phyloP scores from a whole-genome alignment of 2,797 vertebrate genomes.

The Labeo calbasu region DNA sequence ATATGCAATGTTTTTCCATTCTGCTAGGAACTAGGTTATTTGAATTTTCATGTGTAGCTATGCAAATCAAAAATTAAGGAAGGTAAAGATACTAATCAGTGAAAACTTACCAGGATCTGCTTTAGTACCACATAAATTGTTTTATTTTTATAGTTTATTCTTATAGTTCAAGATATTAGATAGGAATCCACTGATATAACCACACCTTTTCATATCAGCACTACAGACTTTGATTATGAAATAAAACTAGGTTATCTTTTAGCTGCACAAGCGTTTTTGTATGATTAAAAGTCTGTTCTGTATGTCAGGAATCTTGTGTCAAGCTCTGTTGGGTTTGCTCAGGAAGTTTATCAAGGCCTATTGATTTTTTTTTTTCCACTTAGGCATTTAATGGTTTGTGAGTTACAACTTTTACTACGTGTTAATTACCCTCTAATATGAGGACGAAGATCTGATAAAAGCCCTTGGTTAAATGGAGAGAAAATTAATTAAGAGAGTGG shows the following conservation, averaged over 20 bases:
- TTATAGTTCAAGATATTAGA: background rate
- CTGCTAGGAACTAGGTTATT: background rate
- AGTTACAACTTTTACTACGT: slow-evolving; percentile 53
- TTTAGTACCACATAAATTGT: background rate
- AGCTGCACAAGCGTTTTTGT: background rate
- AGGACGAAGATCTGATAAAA: slow-evolving; percentile 52
- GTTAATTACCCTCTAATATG: slow-evolving; percentile 54
- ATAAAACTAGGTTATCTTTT: background rate
- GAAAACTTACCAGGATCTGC: background rate
- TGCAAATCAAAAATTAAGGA: background rate
- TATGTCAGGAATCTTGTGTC: slow-evolving; percentile 7
- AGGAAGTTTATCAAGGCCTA: slow-evolving; percentile 40
- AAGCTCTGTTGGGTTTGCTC: slow-evolving; percentile 13
- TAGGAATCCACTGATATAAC: background rate
- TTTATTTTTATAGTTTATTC: background rate
- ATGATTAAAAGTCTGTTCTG: slow-evolving; percentile 14
- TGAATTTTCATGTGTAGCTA: background rate
- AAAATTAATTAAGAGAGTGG: slow-evolving; percentile 44
- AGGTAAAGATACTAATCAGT: background rate
- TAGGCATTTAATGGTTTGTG: slow-evolving; percentile 46
- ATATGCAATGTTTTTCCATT: background rate
- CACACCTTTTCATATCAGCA: background rate
- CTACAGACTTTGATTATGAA: background rate
- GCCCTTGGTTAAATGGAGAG: slow-evolving; percentile 58
- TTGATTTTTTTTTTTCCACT: slow-evolving; percentile 50